Conservation (phyloP, 2,113 vertebrate species). For the Indri indri region DNA sequence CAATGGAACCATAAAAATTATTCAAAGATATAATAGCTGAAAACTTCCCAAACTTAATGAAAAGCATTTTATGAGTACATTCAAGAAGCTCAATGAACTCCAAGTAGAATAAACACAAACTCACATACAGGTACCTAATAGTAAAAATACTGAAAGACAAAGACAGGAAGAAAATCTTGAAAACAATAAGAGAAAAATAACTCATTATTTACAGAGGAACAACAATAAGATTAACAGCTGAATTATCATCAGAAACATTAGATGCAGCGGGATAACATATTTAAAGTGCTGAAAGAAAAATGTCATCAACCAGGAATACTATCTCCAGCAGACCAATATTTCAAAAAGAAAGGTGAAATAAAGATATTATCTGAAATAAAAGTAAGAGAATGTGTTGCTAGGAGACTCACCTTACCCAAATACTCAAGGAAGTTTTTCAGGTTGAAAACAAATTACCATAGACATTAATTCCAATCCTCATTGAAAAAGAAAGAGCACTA, state of each 20-base stretch:
- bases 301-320: background rate
- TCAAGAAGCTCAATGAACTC: background rate
- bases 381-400: background rate
- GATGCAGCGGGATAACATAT: background rate
- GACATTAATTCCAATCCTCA: background rate
- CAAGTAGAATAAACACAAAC: background rate
- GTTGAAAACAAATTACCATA: background rate
- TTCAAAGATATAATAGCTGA: background rate
- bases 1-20: background rate
- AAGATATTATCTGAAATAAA: background rate
- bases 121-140: background rate
- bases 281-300: background rate
- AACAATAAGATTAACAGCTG: background rate
- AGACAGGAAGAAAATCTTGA: background rate
- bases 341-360: background rate
- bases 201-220: background rate
- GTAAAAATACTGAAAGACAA: background rate
- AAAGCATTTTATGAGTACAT: background rate
- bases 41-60: background rate
- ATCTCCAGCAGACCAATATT: background rate
- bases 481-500: background rate
- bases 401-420: background rate
- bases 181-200: background rate
- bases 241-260: background rate
- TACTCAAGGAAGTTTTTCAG: background rate